These are phyloP conservation scores for Rhinogobio ventralis DNA, from an alignment of 2,797 vertebrate species.

Conservation along the genomic window DNA sequence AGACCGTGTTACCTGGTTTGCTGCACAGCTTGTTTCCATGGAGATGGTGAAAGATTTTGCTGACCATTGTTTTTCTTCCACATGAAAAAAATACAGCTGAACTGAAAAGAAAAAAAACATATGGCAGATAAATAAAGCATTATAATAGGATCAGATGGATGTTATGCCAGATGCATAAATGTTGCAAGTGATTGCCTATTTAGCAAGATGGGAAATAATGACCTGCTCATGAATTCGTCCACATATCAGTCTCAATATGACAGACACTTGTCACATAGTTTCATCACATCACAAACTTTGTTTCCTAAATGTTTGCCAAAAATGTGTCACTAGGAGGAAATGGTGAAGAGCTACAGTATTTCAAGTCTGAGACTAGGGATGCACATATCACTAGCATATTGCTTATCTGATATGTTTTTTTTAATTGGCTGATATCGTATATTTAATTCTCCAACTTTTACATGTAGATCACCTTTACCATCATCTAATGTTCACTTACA, in stretches of 20 bases:
- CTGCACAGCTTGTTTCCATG: slow-evolving; percentile 61
- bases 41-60: slow-evolving; percentile 51
- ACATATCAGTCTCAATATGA: neutral
- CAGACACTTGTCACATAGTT: neutral
- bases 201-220: slow-evolving; percentile 14
- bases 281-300: slow-evolving; percentile 10
- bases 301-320: neutral
- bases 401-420: neutral
- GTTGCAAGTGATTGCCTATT: neutral
- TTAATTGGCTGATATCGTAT: no score
- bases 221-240: neutral
- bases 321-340: neutral
- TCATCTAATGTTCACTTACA: no score
- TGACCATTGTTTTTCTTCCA: slow-evolving; percentile 45
- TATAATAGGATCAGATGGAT: slow-evolving; percentile 1
- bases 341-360: neutral
- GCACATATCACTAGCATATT: neutral
- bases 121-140: slow-evolving; percentile 14
- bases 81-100: slow-evolving; percentile 12
- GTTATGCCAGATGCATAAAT: neutral
- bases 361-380: neutral
- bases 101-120: slow-evolving; percentile 18
- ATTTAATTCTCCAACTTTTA: no score
- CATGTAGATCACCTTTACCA: no score
- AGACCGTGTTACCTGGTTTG: slow-evolving; percentile 42